Conservation (phyloP, 2,888 invertebrate genomes). For the Cyclophora punctaria region DNA sequence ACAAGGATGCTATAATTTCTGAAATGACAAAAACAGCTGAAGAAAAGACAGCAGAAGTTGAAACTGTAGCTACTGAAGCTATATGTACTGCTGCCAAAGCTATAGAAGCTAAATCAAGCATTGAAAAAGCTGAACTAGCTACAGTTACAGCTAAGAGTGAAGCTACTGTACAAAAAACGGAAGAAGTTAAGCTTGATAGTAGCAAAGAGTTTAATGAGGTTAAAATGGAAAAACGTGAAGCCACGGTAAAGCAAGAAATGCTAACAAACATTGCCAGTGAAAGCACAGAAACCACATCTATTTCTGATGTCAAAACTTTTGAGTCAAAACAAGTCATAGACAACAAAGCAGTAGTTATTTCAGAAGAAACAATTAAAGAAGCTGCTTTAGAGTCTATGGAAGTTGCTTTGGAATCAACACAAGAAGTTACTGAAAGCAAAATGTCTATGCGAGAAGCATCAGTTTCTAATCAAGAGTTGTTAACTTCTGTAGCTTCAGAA, state of each 20-base stretch:
- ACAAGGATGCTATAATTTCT: conserved; percentile 49
- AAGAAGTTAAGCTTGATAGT: conserved; percentile 6
- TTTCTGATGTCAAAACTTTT: conserved; percentile 3
- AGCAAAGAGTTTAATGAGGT: background rate
- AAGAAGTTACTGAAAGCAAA: conserved; percentile 20
- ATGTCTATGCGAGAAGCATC: conserved; percentile 7
- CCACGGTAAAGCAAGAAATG: conserved; percentile 3
- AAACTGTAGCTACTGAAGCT: conserved; percentile 3
- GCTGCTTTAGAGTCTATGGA: conserved; percentile 9
- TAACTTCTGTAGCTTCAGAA: conserved; percentile 21
- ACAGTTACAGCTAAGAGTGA: background rate
- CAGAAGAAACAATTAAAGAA: conserved; percentile 13
- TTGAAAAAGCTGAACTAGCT: conserved; percentile 6
- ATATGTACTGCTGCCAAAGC: conserved; percentile 5
- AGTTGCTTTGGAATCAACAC: conserved; percentile 10
- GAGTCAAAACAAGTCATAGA: conserved; percentile 18
- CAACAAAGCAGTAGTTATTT: conserved; percentile 14
- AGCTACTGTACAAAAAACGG: conserved; percentile 18
- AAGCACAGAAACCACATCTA: conserved; percentile 3
- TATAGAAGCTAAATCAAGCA: conserved; percentile 6
- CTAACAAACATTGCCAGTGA: conserved; percentile 4
- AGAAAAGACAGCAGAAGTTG: conserved; percentile 15
- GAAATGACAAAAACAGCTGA: conserved; percentile 46
- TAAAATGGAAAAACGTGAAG: background rate
- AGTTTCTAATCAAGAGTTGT: conserved; percentile 13